Base-by-base conservation (phyloP, 1,140 invertebrate genomes). In the Caerostris extrusa region DNA sequence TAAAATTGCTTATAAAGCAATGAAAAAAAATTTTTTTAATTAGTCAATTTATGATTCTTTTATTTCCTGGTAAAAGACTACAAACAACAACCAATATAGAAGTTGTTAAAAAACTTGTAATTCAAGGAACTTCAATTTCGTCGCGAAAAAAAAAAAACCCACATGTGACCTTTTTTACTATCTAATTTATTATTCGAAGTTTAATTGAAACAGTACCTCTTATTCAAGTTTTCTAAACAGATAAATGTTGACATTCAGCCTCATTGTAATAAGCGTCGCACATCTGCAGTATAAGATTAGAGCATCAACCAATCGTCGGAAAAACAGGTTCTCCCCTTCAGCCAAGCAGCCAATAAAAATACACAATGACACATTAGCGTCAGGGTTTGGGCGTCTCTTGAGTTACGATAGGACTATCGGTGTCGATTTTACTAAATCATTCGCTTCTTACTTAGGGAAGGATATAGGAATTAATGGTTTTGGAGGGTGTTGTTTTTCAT, bases 261-360 rank as follows among this genome's bases (percentile, higher is more conserved):
- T 77, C 5, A 50, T 87, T 87, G 57, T 60, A 19, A 69, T 89
- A 19, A 53, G 60, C 53, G 10, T 71, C 14, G 12, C 67, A 77
- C 85, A 34, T 82, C 83, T 85, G 34, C n/a, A 3, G 86, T 93
- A 93, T 93, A 89, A 93, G 85, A 93, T 93, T 93, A 88, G 86
- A 60, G 19, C 17, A 34, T 55, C 86, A 93, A 67, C 92, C 92
- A 93, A 93, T 93, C 57, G 85, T 14, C 17, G 67, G 19, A 71
- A 81, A 60, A 93, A 89, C 85, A 69, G 86, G 85, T 93, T 89
- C 83, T 61, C 85, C 14, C 12, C 71, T 53, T 88, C 50, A 56
- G 60, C 17, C 85, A 89, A 34, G 83, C 92, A 93, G 92, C 92
- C 92, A 93, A 93, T 93, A 93, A 93, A 93, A 93, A 77, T 61